Evolutionary conservation across 2,113 vertebrate species (phyloP).

Genomic region (Toxostoma redivivum): DNA sequence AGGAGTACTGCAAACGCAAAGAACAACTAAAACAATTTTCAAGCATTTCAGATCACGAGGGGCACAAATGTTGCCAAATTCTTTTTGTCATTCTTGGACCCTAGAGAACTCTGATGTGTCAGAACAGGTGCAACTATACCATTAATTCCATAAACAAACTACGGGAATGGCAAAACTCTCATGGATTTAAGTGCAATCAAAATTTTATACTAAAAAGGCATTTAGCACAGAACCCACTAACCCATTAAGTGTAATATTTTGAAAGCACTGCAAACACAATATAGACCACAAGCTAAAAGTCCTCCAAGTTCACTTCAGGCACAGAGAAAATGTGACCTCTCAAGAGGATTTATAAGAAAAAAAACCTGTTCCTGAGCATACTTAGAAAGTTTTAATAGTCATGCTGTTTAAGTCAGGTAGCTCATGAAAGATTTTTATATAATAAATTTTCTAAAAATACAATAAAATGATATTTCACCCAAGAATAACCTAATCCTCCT

Average conservation of each 20-base stretch:
- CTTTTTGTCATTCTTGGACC: not conserved
- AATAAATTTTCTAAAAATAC: constrained; percentile 9
- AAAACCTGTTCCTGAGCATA: not conserved
- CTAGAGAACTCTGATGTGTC: not conserved
- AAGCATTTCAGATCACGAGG: not conserved
- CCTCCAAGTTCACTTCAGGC: not conserved
- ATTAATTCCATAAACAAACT: not conserved
- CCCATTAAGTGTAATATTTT: not conserved
- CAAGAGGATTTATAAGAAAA: not conserved
- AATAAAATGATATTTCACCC: not conserved
- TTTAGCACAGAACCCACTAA: not conserved
- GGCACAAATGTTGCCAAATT: not conserved
- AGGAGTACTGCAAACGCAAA: not conserved
- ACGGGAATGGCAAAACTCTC: not conserved
- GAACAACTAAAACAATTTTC: not conserved
- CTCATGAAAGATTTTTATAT: not conserved
- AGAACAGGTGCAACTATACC: not conserved
- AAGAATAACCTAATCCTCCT: not conserved
- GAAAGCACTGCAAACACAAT: not conserved
- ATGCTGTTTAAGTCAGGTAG: not conserved
- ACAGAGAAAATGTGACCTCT: not conserved
- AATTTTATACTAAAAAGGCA: not conserved
- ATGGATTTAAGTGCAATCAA: not conserved
- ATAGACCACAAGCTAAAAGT: not conserved
- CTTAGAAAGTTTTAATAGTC: not conserved